phyloP scores from a whole-genome alignment of 2,797 vertebrate genomes.

The Silurus lanzhouensis region DNA sequence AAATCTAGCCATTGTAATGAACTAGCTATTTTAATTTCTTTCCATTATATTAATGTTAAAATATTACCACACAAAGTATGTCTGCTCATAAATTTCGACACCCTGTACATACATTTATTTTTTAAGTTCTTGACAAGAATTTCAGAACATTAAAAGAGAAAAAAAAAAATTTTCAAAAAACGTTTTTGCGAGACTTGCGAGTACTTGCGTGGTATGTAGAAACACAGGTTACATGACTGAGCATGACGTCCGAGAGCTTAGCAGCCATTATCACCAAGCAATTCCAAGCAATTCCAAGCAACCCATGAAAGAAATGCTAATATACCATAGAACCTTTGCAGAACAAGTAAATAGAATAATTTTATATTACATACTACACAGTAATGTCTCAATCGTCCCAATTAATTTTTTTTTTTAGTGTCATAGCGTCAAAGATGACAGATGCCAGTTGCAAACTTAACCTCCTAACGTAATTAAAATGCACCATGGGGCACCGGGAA shows the following conservation, averaged over 20 bases:
- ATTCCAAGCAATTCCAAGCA: background rate
- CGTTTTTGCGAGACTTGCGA: too few relatives aligned
- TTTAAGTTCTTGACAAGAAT: background rate
- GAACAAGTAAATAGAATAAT: background rate
- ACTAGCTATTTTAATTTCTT: background rate
- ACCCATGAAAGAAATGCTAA: background rate
- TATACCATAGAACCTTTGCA: background rate
- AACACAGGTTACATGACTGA: background rate
- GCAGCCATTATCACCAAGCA: background rate
- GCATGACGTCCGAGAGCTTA: too few relatives aligned
- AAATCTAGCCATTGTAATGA: background rate
- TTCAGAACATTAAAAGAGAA: background rate
- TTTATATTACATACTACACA: background rate
- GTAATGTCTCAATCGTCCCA: background rate
- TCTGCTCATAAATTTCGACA: background rate
- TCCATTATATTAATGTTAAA: background rate
- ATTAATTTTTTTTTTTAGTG: background rate
- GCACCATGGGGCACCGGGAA: background rate
- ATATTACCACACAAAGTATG: background rate
- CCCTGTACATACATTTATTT: background rate
- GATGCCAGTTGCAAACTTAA: background rate
- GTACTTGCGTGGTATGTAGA: background rate
- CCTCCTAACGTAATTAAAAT: background rate
- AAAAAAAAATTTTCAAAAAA: too few relatives aligned
- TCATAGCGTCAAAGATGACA: too few relatives aligned